A percentile compares a stretch with the other conserved stretches of the same genome.
phyloP scores from a whole-genome alignment of 2,888 invertebrate species.

The Oligia strigilis region DNA sequence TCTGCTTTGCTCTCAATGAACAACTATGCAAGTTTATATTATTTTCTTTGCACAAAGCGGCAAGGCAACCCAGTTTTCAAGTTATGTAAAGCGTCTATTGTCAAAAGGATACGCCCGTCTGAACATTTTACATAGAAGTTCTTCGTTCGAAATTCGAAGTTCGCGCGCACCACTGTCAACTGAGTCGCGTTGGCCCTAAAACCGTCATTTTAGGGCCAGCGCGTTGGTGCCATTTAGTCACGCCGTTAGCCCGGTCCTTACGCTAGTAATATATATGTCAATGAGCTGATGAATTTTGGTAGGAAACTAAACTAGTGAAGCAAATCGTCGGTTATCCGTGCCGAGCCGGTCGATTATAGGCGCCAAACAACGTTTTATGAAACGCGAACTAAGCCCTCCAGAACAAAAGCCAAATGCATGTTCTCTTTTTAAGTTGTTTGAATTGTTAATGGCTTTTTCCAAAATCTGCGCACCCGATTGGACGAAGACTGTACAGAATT shows the following conservation, averaged over 20 bases:
- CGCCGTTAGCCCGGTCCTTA: no score
- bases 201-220: no score
- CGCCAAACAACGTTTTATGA: slow-evolving; percentile 44
- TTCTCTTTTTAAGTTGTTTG: slow-evolving; percentile 35
- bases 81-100: background rate
- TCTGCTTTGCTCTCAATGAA: background rate
- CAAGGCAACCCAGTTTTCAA: slow-evolving; percentile 23
- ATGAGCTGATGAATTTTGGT: slow-evolving; percentile 7
- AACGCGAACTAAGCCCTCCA: slow-evolving; percentile 32
- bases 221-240: no score
- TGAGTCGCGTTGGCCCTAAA: no score
- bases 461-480: background rate
- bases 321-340: no score
- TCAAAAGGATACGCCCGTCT: no score
- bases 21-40: background rate
- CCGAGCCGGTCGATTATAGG: background rate
- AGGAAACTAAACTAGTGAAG: slow-evolving; percentile 28
- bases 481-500: background rate
- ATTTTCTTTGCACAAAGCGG: slow-evolving; percentile 5
- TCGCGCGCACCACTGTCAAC: no score
- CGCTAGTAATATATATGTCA: no score
- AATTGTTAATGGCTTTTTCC: slow-evolving; percentile 12
- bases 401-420: slow-evolving; percentile 36
- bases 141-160: no score
- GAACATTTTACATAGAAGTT: no score